Evolutionary conservation across 2,797 vertebrate genomes (phyloP).

Genomic region (Petrocephalus sullivani): DNA sequence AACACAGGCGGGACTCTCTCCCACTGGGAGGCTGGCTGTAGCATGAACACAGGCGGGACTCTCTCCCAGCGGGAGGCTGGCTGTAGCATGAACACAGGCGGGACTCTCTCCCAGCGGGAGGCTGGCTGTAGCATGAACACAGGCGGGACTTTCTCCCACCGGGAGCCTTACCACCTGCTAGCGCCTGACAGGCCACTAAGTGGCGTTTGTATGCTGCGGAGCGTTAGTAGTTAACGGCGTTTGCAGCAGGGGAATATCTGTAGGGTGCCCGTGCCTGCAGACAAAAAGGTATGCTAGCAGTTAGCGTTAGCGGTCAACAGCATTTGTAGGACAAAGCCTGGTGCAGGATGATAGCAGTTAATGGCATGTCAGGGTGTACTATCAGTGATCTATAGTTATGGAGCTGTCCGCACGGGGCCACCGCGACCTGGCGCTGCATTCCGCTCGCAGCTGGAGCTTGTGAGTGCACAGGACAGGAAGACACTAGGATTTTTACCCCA

Average conservation of each 20-base stretch:
- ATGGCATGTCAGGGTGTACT: neutral
- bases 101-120: no score
- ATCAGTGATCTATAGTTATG: conserved; percentile 5
- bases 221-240: neutral
- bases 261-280: neutral
- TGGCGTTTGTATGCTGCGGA: neutral
- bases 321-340: neutral
- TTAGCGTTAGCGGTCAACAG: neutral
- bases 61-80: neutral
- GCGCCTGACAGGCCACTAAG: neutral
- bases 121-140: no score
- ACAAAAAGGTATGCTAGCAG: neutral
- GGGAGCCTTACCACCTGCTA: neutral
- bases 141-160: no score
- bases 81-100: no score
- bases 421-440: neutral
- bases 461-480: neutral
- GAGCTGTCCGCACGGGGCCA: neutral
- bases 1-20: no score
- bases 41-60: neutral
- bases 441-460: neutral
- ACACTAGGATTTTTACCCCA: neutral
- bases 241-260: neutral
- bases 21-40: neutral
- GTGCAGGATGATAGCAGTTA: neutral